phyloP scores from a whole-genome alignment of 2,888 invertebrate species.

The Sesamia inferens region DNA sequence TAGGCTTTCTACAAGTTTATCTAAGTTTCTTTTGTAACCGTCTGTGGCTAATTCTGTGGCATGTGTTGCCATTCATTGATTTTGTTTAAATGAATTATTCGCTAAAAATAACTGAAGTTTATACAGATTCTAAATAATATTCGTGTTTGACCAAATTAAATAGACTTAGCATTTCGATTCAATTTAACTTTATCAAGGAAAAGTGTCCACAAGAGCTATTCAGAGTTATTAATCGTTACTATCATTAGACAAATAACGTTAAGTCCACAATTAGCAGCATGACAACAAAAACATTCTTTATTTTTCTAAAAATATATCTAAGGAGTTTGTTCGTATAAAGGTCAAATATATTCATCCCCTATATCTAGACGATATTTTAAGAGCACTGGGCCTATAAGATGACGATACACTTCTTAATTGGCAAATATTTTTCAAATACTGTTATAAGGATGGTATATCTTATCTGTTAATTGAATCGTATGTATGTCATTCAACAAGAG shows the following conservation, averaged over 20 bases:
- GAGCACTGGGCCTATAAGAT: neutral
- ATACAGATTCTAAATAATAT: neutral
- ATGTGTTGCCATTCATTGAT: constrained; percentile 24
- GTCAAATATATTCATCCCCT: constrained; percentile 30
- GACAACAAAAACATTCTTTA: neutral
- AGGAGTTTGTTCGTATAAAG: constrained; percentile 9
- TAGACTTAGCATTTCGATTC: neutral
- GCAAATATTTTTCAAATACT: constrained; percentile 29
- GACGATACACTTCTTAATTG: constrained; percentile 25
- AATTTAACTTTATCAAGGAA: neutral
- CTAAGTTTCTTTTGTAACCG: neutral
- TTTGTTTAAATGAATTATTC: constrained; percentile 10
- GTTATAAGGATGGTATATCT: constrained; percentile 18
- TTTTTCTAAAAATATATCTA: neutral
- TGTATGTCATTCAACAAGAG: constrained; percentile 19
- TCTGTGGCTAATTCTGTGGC: constrained; percentile 15
- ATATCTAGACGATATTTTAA: constrained; percentile 7
- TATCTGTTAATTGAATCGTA: constrained; percentile 39
- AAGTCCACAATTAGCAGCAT: neutral
- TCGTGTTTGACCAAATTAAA: neutral
- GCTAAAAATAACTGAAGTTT: neutral
- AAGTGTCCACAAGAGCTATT: neutral
- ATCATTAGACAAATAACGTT: neutral
- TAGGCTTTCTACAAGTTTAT: neutral
- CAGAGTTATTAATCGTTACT: no score